Percentiles rank a stretch among this genome's conserved stretches.
Evolutionary conservation across 2,797 vertebrate genomes (phyloP).

Genomic region (Phrynocephalus forsythii): DNA sequence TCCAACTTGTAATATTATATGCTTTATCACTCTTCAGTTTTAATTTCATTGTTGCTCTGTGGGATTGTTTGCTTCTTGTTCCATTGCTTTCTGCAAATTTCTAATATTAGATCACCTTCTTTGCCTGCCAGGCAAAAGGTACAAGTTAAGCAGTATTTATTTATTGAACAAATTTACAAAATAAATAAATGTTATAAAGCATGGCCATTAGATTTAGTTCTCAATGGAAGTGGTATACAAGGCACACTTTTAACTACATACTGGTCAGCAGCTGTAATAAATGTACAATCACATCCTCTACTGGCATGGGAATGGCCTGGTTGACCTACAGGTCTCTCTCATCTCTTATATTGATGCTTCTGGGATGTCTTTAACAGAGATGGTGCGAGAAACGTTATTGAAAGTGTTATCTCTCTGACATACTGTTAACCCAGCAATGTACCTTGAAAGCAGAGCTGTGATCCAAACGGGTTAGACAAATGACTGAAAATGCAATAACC

Average conservation of each 20-base stretch:
- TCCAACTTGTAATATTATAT: neutral
- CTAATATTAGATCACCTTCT: neutral
- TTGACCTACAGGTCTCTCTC: neutral
- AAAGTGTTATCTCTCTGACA: slow-evolving; percentile 37
- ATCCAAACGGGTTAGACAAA: slow-evolving; percentile 50
- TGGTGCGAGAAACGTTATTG: slow-evolving; percentile 49
- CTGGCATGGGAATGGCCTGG: slow-evolving; percentile 29
- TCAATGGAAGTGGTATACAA: slow-evolving; percentile 12
- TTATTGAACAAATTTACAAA: neutral
- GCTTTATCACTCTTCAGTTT: neutral
- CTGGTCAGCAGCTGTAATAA: slow-evolving; percentile 44
- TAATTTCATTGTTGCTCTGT: neutral
- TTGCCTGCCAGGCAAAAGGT: neutral
- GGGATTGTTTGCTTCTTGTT: neutral
- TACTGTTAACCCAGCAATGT: slow-evolving; percentile 29
- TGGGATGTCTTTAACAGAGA: slow-evolving; percentile 43
- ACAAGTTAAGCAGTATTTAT: neutral
- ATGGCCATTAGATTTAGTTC: neutral
- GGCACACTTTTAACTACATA: slow-evolving; percentile 47
- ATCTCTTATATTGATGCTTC: slow-evolving; percentile 35
- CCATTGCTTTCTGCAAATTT: neutral
- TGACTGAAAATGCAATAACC: slow-evolving; percentile 32
- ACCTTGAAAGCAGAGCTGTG: slow-evolving; percentile 32
- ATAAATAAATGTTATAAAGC: neutral
- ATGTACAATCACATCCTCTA: slow-evolving; percentile 6